Evolutionary conservation across 2,888 invertebrate genomes (phyloP).

Genomic region (Lasioglossum vierecki): DNA sequence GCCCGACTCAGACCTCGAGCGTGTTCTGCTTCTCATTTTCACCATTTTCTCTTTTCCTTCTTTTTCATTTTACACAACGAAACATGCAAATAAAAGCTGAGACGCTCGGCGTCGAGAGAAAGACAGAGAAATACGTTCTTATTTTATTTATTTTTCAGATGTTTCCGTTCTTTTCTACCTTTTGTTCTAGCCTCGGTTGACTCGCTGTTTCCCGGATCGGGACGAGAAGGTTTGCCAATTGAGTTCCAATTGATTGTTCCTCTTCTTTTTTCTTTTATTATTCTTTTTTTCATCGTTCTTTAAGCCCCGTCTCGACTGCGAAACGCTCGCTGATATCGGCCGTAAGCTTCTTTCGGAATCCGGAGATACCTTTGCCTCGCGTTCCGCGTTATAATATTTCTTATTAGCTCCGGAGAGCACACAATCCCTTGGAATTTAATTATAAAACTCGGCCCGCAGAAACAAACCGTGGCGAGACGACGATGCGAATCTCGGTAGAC

Average conservation of each 20-base stretch:
- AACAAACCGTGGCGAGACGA: neutral
- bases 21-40: conserved; percentile 75
- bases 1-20: conserved; percentile 52
- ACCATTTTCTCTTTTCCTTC: conserved; percentile 25
- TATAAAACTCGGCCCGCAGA: neutral
- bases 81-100: conserved; percentile 75
- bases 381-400: conserved; percentile 10
- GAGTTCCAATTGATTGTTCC: conserved; percentile 3
- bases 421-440: conserved; percentile 10
- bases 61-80: conserved; percentile 77
- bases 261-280: neutral
- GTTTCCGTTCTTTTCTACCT: neutral
- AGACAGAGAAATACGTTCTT: conserved; percentile 20
- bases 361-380: neutral
- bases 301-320: neutral
- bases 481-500: neutral
- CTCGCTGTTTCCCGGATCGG: neutral
- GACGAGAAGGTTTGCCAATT: neutral
- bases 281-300: neutral
- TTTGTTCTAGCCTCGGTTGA: neutral
- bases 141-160: conserved; percentile 20
- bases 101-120: conserved; percentile 59
- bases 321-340: neutral
- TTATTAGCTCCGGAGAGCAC: neutral
- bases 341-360: neutral